phyloP scores from a whole-genome alignment of 2,888 invertebrate species.

The Torymus tubicola region DNA sequence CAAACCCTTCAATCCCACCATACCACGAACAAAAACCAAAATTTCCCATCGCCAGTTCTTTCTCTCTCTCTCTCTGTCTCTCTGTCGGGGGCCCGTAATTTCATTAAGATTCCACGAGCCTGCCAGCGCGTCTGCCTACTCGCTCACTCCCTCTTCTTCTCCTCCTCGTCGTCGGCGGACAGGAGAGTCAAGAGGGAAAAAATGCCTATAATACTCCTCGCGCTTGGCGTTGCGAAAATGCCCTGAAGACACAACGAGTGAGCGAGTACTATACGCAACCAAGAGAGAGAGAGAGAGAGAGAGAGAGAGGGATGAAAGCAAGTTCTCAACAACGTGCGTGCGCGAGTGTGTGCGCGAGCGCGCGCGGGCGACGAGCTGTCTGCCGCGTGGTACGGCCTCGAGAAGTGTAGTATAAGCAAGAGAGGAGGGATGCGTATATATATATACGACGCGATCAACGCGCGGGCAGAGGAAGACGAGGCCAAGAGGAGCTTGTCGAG shows the following conservation, averaged over 20 bases:
- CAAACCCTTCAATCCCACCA: too few relatives aligned
- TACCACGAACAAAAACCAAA: constrained; percentile 38
- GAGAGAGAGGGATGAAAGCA: neutral
- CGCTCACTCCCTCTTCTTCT: neutral
- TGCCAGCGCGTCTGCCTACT: constrained; percentile 40
- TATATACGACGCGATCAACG: too few relatives aligned
- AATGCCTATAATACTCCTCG: too few relatives aligned
- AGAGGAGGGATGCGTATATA: neutral
- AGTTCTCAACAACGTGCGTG: neutral
- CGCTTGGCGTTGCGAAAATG: too few relatives aligned
- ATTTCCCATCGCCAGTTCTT: constrained; percentile 29
- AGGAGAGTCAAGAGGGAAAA: neutral
- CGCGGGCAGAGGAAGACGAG: too few relatives aligned
- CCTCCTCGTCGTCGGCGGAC: too few relatives aligned
- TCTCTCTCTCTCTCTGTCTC: too few relatives aligned
- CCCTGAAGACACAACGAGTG: neutral
- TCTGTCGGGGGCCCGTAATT: constrained; percentile 27
- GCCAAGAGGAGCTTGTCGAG: too few relatives aligned
- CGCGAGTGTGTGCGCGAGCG: constrained; percentile 55
- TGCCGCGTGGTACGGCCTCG: constrained; percentile 61
- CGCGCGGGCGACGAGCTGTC: constrained; percentile 67
- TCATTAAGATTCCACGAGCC: constrained; percentile 52
- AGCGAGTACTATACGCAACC: neutral
- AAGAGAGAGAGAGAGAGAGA: neutral
- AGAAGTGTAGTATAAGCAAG: constrained; percentile 30